These are phyloP conservation scores for Hanleya hanleyi DNA, from an alignment of 2,888 invertebrate genomes.

Conservation along the genomic window DNA sequence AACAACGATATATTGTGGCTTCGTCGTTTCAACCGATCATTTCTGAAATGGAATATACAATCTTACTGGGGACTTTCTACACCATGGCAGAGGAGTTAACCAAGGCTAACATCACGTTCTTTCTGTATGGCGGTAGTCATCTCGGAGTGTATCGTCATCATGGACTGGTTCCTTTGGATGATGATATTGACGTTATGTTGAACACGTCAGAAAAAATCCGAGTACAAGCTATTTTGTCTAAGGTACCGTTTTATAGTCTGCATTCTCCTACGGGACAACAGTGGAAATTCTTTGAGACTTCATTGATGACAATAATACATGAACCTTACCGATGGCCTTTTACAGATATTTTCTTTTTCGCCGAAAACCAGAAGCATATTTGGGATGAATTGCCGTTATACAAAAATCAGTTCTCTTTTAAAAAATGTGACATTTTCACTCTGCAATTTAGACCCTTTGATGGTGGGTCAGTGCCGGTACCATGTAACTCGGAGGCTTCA, in stretches of 20 bases:
- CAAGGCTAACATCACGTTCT: conserved; percentile 33
- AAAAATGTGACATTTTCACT: conserved; percentile 32
- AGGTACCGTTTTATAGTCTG: conserved; percentile 33
- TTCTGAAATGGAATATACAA: conserved; percentile 18
- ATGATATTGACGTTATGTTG: conserved; percentile 52
- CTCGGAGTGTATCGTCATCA: conserved; percentile 53
- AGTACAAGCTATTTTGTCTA: conserved; percentile 19
- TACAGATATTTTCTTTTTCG: conserved; percentile 58
- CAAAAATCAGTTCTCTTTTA: conserved; percentile 21
- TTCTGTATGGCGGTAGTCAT: conserved; percentile 50
- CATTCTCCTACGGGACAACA: conserved; percentile 31
- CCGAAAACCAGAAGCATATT: conserved; percentile 51
- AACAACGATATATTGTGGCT: conserved; percentile 8
- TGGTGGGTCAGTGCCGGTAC: conserved; percentile 32
- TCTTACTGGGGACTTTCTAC: conserved; percentile 32
- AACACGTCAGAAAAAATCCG: conserved; percentile 29
- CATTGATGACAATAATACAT: conserved; percentile 31
- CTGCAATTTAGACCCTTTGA: conserved; percentile 36
- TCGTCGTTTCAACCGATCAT: conserved; percentile 27
- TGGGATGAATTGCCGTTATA: conserved; percentile 33
- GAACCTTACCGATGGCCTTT: conserved; percentile 55
- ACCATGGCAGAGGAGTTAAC: conserved; percentile 30
- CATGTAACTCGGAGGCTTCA: conserved; percentile 26
- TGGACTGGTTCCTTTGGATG: conserved; percentile 55
- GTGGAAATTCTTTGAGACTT: conserved; percentile 52